phyloP scores from a whole-genome alignment of 2,797 vertebrate species.

The Pseudotriccus pelzelni region DNA sequence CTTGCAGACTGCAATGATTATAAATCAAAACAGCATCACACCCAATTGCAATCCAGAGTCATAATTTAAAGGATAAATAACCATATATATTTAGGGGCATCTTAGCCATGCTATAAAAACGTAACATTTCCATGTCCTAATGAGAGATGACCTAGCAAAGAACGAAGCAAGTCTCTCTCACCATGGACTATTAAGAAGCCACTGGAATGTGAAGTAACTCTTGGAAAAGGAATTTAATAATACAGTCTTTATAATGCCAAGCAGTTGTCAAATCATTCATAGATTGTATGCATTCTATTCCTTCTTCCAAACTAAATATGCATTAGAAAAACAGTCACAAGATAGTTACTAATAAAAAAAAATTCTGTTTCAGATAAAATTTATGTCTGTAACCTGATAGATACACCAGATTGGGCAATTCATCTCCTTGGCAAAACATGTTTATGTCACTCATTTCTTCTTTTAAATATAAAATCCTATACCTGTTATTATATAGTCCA shows the following conservation, averaged over 20 bases:
- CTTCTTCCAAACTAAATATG: background rate
- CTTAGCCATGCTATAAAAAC: background rate
- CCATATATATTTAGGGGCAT: background rate
- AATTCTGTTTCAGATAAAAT: slow-evolving; percentile 34
- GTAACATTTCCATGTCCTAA: slow-evolving; percentile 19
- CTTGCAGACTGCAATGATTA: background rate
- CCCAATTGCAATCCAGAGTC: slow-evolving; percentile 8
- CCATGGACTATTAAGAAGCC: slow-evolving; percentile 46
- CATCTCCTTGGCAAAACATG: background rate
- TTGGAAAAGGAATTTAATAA: slow-evolving; percentile 56
- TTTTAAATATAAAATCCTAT: slow-evolving; percentile 15
- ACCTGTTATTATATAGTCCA: background rate
- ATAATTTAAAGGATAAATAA: slow-evolving; percentile 63
- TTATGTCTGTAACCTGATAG: slow-evolving; percentile 5
- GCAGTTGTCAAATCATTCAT: slow-evolving; percentile 59
- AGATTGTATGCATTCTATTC: slow-evolving; percentile 7
- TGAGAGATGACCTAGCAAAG: slow-evolving; percentile 32
- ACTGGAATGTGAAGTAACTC: slow-evolving; percentile 38
- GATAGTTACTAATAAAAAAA: slow-evolving; percentile 46
- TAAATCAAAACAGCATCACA: slow-evolving; percentile 45
- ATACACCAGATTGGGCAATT: slow-evolving; percentile 1
- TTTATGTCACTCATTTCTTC: background rate
- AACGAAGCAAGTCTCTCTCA: slow-evolving; percentile 35
- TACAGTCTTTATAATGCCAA: slow-evolving; percentile 1
- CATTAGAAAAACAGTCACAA: slow-evolving; percentile 26